Conservation (phyloP, 1,140 invertebrate genomes). For the Psilanteris sp. region DNA sequence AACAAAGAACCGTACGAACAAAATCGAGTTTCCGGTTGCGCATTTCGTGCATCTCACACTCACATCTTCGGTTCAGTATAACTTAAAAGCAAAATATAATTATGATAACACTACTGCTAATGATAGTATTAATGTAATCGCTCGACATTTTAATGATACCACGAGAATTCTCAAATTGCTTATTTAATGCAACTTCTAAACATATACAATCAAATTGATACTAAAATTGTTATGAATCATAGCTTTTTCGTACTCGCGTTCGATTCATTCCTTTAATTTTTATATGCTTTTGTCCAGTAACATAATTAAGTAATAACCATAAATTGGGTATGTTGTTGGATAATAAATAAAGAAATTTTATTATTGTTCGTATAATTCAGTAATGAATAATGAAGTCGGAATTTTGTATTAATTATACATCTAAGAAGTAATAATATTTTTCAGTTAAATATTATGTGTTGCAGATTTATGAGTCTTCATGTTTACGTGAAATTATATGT, state of each 20-base stretch:
- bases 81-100: slow-evolving; percentile 42
- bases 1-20: slow-evolving; percentile 40
- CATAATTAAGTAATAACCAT: too few species aligned
- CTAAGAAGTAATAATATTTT: too few species aligned
- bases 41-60: slow-evolving; percentile 25
- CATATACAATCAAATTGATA: slow-evolving; percentile 26
- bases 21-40: slow-evolving; percentile 35
- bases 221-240: slow-evolving; percentile 31
- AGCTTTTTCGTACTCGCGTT: too few species aligned
- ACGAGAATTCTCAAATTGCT: slow-evolving; percentile 44
- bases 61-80: slow-evolving; percentile 37
- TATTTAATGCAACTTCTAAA: slow-evolving; percentile 49
- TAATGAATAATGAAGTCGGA: too few species aligned
- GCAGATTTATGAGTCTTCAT: too few species aligned
- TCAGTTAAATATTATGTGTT: too few species aligned
- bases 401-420: too few species aligned
- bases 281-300: too few species aligned
- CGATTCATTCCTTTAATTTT: slow-evolving; percentile 14
- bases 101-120: slow-evolving; percentile 23
- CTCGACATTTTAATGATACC: slow-evolving; percentile 51
- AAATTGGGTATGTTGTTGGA: too few species aligned
- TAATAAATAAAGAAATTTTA: too few species aligned
- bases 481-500: too few species aligned
- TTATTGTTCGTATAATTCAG: too few species aligned
- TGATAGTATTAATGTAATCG: slow-evolving; percentile 53